Percentiles rank a stretch among this genome's conserved stretches.
phyloP scores from a whole-genome alignment of 2,888 invertebrate species.

The Orthosia gracilis region DNA sequence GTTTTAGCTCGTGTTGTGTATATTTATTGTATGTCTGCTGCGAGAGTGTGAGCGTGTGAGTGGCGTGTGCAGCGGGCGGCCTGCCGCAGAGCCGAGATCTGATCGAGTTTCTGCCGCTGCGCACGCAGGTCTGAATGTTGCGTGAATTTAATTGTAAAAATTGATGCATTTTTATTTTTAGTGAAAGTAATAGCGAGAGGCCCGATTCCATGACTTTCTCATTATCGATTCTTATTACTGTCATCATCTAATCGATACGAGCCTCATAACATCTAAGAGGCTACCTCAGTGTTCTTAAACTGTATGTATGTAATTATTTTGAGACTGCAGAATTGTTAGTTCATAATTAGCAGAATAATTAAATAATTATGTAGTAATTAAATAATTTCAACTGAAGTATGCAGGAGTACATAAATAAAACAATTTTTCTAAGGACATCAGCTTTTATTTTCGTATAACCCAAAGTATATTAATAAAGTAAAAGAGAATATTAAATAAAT shows the following conservation, averaged over 20 bases:
- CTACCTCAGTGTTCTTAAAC: conserved; percentile 85
- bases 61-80: conserved; percentile 76
- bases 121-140: conserved; percentile 67
- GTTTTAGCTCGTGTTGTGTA: conserved; percentile 86
- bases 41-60: conserved; percentile 63
- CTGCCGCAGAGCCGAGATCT: conserved; percentile 73
- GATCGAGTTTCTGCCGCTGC: conserved; percentile 77
- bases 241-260: conserved; percentile 64
- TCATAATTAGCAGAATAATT: conserved; percentile 87
- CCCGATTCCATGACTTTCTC: conserved; percentile 74
- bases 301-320: conserved; percentile 88
- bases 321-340: conserved; percentile 91
- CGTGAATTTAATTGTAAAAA: conserved; percentile 79
- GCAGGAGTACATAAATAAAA: conserved; percentile 89
- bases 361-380: conserved; percentile 87
- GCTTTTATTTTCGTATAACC: conserved; percentile 72
- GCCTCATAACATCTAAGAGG: conserved; percentile 81
- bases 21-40: conserved; percentile 83
- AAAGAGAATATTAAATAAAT: conserved; percentile 9
- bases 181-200: conserved; percentile 76
- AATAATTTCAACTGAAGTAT: conserved; percentile 85
- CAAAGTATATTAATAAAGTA: neutral
- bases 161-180: conserved; percentile 88
- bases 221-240: conserved; percentile 71
- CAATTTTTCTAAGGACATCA: conserved; percentile 83